Base-by-base conservation (phyloP, 2,888 invertebrate species). In the Ormyrus thymus region DNA sequence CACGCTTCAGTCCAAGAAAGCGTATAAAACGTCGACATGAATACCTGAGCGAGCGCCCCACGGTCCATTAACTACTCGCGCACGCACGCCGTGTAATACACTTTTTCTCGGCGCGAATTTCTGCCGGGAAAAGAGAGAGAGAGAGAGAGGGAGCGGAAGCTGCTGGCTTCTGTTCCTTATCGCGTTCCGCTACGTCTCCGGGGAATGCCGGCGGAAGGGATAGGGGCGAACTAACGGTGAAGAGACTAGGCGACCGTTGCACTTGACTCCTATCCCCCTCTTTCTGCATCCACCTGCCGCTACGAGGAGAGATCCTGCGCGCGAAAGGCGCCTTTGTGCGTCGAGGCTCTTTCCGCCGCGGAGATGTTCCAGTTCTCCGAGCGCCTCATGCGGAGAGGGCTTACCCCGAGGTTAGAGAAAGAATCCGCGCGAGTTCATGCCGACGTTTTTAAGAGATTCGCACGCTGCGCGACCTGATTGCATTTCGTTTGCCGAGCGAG, bases 221-320 rank as follows among this genome's bases (percentile, higher is more conserved):
- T 77, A 77, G 71, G 77, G 71, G 53, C 77, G 53, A 66, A 59
- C 29, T 70, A 70, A 71, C 77, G 71, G 76, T 76, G 9, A 51
- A 29, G 6, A 50, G 45, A 53, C 53, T 15, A 29, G 29, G 29
- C 10, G 48, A 45, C 48, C 66, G 15, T 64, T 56, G 29, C 13
- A 29, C 29, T 29, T 29, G 29, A 29, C 29, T 29, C 29, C n/a
- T n/a, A 1, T 46, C 6, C 11, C 66, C 43, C 66, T 68, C 45
- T 11, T 2, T 10, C 29, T 55, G 69, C 68, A 45, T 61, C 9
- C 61, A 69, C 69, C 46, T 46, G 56, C 56, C 8, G 43, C 66
- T 45, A 59, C n/a, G 72, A 72, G 62, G 53, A 62, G 51, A 62
- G 45, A 15, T 53, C 61, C 29, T 29, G 29, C 62, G 53, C 72